A percentile compares a stretch with the other conserved stretches of the same genome.
Conservation (phyloP, 1,140 invertebrate genomes). For the Hyphantria cunea region DNA sequence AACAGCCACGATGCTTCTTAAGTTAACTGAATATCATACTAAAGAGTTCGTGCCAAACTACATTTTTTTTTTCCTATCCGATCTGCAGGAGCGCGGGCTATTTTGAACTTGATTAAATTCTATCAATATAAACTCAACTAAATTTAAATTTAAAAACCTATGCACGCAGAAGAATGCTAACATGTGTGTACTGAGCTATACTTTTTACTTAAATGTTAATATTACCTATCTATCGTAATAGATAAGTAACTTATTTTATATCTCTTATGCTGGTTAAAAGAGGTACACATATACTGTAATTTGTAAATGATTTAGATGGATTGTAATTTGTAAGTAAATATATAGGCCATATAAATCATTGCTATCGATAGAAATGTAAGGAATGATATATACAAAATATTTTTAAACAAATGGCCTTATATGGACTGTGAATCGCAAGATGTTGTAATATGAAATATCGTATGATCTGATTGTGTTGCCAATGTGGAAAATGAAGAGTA, state of each 20-base stretch:
- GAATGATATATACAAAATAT: slow-evolving; percentile 15
- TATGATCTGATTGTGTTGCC: slow-evolving; percentile 41
- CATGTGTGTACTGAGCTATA: too few relatives aligned
- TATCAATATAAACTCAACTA: too few relatives aligned
- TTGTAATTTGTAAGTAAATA: slow-evolving; percentile 22
- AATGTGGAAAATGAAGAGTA: slow-evolving; percentile 43
- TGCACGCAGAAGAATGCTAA: slow-evolving; percentile 1
- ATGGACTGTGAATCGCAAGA: slow-evolving; percentile 36
- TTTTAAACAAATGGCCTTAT: slow-evolving; percentile 40
- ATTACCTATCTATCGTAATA: slow-evolving; percentile 20
- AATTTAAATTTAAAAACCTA: too few relatives aligned
- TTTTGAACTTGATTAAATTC: too few relatives aligned
- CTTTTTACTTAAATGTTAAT: too few relatives aligned
- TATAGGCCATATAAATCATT: slow-evolving; percentile 26
- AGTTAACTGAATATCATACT: too few relatives aligned
- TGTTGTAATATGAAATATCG: slow-evolving; percentile 27
- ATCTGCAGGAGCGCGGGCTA: too few relatives aligned
- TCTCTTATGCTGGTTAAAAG: slow-evolving; percentile 72
- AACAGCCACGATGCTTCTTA: too few relatives aligned
- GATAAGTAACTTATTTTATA: slow-evolving; percentile 41
- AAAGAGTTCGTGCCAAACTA: too few relatives aligned
- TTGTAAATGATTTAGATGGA: slow-evolving; percentile 58
- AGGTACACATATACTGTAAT: slow-evolving; percentile 71
- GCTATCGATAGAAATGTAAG: slow-evolving; percentile 12
- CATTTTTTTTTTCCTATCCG: too few relatives aligned